These are phyloP conservation scores for pig (Sus scrofa) DNA, from an alignment of 2,113 vertebrate species.

Conservation along the genomic window DNA sequence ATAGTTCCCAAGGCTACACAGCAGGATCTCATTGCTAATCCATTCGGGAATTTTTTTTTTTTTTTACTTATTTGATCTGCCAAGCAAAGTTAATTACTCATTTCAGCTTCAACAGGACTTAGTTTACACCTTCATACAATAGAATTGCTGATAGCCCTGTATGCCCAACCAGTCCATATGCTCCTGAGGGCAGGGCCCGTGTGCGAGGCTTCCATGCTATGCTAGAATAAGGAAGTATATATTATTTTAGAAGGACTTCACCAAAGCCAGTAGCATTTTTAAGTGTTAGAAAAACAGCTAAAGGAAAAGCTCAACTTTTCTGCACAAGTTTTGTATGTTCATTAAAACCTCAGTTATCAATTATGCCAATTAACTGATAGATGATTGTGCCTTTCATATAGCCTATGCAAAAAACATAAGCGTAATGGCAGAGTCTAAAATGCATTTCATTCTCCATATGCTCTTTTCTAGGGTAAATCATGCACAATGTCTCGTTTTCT, in stretches of 20 bases:
- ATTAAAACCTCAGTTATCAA: not conserved
- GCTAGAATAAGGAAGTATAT: not conserved
- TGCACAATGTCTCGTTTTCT: not conserved
- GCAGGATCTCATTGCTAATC: too few species aligned
- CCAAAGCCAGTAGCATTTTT: not conserved
- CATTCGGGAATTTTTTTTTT: too few species aligned
- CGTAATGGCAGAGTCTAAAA: not conserved
- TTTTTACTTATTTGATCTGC: not conserved
- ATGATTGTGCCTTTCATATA: not conserved
- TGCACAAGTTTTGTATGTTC: not conserved
- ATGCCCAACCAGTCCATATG: not conserved
- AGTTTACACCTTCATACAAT: not conserved
- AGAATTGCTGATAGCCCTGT: not conserved
- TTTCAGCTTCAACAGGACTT: not conserved
- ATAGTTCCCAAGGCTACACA: too few species aligned
- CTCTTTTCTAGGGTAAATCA: not conserved
- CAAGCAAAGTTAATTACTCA: not conserved
- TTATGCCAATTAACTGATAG: not conserved
- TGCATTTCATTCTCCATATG: not conserved
- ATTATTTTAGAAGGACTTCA: not conserved
- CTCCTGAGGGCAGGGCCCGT: not conserved
- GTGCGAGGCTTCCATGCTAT: not conserved
- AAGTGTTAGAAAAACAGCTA: slow-evolving; percentile 12
- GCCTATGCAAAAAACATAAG: not conserved
- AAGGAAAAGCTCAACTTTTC: not conserved